A percentile compares a stretch with the other conserved stretches of the same genome.
These are phyloP conservation scores for Dyspetes luteomarginatus DNA, from an alignment of 2,888 invertebrate genomes.

Conservation along the genomic window DNA sequence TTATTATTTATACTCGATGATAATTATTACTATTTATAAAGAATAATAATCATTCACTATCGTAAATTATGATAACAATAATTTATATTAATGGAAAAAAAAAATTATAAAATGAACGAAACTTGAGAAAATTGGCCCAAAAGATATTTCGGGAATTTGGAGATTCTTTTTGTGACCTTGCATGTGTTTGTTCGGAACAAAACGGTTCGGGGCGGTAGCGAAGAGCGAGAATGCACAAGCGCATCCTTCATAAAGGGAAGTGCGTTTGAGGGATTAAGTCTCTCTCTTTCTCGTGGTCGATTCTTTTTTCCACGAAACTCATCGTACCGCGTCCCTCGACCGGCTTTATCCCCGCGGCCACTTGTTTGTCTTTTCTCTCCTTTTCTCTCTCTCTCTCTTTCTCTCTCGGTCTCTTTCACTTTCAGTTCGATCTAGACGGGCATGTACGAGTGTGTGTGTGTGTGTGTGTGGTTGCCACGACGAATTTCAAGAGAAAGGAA, in stretches of 20 bases:
- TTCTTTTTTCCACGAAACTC: constrained; percentile 76
- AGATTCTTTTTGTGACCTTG: constrained; percentile 12
- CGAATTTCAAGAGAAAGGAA: constrained; percentile 23
- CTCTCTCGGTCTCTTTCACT: constrained; percentile 27
- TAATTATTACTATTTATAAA: not conserved
- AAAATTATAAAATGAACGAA: not conserved
- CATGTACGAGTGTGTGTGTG: too few relatives aligned
- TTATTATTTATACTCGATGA: not conserved
- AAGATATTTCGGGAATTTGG: constrained; percentile 18
- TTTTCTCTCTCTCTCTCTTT: constrained; percentile 9
- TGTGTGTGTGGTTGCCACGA: constrained; percentile 36
- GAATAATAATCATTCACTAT: not conserved
- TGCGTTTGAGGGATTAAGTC: constrained; percentile 39
- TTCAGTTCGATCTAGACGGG: constrained; percentile 38
- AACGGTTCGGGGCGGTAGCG: constrained; percentile 8
- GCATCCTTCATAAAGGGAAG: constrained; percentile 49
- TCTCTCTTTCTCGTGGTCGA: constrained; percentile 46
- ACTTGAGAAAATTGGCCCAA: not conserved
- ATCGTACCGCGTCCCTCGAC: constrained; percentile 70
- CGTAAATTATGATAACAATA: not conserved
- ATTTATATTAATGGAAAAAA: not conserved
- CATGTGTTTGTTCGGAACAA: constrained; percentile 9
- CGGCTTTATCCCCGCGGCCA: constrained; percentile 70
- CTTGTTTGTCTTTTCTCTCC: constrained; percentile 73
- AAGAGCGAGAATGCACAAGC: constrained; percentile 1